Conservation (phyloP, 2,113 vertebrate genomes). For the Eclectus roratus region DNA sequence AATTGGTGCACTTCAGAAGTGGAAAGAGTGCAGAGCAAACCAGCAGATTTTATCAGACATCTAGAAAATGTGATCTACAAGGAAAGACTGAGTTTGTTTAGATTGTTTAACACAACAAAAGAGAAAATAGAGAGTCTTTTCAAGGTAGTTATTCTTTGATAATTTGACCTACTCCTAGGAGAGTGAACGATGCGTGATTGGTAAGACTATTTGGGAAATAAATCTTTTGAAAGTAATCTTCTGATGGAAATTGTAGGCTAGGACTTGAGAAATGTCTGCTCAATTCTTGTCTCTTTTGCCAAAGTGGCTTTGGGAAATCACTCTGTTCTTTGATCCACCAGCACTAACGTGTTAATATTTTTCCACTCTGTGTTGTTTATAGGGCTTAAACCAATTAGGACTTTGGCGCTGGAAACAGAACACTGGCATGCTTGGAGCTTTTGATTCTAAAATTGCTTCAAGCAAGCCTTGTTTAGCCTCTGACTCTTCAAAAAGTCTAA, state of each 20-base stretch:
- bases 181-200: background rate
- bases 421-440: background rate
- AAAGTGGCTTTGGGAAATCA: background rate
- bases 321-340: background rate
- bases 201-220: background rate
- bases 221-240: background rate
- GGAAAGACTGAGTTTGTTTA: background rate
- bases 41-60: conserved; percentile 29
- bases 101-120: background rate
- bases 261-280: background rate
- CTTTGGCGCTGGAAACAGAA: conserved; percentile 8
- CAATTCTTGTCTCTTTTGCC: background rate
- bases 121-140: background rate
- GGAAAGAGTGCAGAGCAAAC: conserved; percentile 27
- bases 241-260: background rate
- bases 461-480: background rate
- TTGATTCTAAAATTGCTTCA: conserved; percentile 14
- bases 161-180: background rate
- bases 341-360: conserved; percentile 48
- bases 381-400: conserved; percentile 46
- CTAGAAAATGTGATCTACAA: conserved; percentile 20
- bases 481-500: background rate
- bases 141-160: background rate
- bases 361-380: conserved; percentile 32
- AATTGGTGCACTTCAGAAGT: conserved; percentile 55